These are phyloP conservation scores for Gadopsis marmoratus DNA, from an alignment of 2,797 vertebrate genomes.

Conservation along the genomic window DNA sequence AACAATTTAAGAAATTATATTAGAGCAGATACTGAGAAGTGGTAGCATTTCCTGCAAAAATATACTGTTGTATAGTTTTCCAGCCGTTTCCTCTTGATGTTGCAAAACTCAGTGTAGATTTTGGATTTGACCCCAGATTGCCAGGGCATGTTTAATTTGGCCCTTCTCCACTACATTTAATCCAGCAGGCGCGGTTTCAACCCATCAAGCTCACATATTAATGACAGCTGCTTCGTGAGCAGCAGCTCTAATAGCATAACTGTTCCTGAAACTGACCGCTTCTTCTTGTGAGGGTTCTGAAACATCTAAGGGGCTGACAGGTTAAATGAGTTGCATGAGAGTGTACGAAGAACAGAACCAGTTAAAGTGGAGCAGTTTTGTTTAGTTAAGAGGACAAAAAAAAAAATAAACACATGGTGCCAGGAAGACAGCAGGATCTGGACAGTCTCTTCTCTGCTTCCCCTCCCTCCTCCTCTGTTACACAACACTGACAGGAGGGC, in stretches of 20 bases:
- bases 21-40: background rate
- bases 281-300: constrained; percentile 7
- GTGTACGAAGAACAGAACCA: constrained; percentile 31
- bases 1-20: background rate
- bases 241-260: constrained; percentile 32
- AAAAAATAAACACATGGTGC: constrained; percentile 41
- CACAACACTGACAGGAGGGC: constrained; percentile 54
- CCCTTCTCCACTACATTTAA: background rate
- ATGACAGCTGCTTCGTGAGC: constrained; percentile 31
- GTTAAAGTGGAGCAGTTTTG: constrained; percentile 61
- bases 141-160: constrained; percentile 8
- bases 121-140: background rate
- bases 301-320: constrained; percentile 32
- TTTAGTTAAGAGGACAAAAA: constrained; percentile 51
- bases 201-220: constrained; percentile 27
- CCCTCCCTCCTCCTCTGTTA: constrained; percentile 55
- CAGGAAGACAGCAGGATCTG: constrained; percentile 59
- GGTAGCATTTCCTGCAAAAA: background rate
- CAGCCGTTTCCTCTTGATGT: background rate
- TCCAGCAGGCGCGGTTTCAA: constrained; percentile 19
- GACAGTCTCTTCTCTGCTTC: constrained; percentile 56
- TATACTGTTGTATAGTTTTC: background rate
- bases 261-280: constrained; percentile 13
- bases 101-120: background rate
- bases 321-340: constrained; percentile 14